These are phyloP conservation scores for Monopterus albus DNA, from an alignment of 2,113 vertebrate species.

Conservation along the genomic window DNA sequence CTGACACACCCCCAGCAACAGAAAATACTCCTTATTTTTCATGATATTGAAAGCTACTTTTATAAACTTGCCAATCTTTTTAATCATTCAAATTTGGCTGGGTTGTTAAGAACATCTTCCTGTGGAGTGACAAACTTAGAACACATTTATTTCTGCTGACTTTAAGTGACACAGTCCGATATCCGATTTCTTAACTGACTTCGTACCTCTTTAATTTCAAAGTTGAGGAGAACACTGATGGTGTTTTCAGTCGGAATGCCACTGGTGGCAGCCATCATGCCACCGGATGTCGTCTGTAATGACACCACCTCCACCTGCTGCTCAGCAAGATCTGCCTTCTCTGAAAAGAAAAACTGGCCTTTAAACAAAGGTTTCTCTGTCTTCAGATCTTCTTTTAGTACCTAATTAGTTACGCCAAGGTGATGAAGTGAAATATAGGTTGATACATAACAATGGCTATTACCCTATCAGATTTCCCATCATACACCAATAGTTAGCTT, in stretches of 20 bases:
- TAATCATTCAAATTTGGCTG: no score
- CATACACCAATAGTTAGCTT: background rate
- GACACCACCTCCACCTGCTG: slow-evolving; percentile 45
- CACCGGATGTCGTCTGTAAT: slow-evolving; percentile 22
- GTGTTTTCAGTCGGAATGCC: slow-evolving; percentile 73
- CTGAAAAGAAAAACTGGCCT: slow-evolving; percentile 38
- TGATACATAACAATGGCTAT: no score
- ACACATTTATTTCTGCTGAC: no score
- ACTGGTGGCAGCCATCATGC: background rate
- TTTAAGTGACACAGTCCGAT: no score
- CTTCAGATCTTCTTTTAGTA: background rate
- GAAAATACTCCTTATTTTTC: no score
- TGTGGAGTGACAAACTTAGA: no score
- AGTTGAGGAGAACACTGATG: slow-evolving; percentile 87
- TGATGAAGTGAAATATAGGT: no score
- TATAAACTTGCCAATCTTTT: no score
- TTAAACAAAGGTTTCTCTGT: background rate
- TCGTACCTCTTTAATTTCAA: slow-evolving; percentile 92
- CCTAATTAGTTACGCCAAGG: accelerated
- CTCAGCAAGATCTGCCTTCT: slow-evolving; percentile 46
- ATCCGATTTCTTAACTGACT: no score
- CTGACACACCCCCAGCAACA: no score
- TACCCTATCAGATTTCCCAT: background rate
- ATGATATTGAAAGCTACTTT: no score
- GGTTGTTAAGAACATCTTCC: no score